Percentiles rank a stretch among this genome's conserved stretches.
phyloP scores from a whole-genome alignment of 2,797 vertebrate species.

The Steatocranus sp. region DNA sequence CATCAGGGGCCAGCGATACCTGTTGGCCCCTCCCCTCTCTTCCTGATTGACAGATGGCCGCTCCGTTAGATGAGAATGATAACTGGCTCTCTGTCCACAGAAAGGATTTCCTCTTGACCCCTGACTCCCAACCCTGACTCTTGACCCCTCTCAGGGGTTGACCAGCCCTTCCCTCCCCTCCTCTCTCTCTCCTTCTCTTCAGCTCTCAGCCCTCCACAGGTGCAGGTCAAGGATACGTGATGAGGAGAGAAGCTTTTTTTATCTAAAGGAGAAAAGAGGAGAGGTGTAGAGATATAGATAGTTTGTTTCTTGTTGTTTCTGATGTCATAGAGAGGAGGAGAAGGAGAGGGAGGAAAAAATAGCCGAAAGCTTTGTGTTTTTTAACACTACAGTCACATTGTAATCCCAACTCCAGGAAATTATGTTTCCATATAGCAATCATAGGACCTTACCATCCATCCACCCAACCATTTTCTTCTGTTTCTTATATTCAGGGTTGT shows the following conservation, averaged over 20 bases:
- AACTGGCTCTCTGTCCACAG: slow-evolving; percentile 85
- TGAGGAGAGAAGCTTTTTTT: slow-evolving; percentile 33
- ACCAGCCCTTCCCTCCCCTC: slow-evolving; percentile 59
- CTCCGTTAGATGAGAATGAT: slow-evolving; percentile 93
- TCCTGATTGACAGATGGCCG: slow-evolving; percentile 90
- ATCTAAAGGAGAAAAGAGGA: neutral
- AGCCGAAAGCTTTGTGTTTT: neutral
- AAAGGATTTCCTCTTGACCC: slow-evolving; percentile 92
- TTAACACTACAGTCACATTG: neutral
- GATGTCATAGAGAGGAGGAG: neutral
- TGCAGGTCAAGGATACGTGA: slow-evolving; percentile 18
- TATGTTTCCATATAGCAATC: neutral
- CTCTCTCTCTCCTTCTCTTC: neutral
- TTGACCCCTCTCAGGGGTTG: slow-evolving; percentile 83
- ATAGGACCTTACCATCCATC: neutral
- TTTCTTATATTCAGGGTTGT: neutral
- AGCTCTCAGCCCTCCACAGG: slow-evolving; percentile 22
- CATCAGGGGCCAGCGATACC: slow-evolving; percentile 62
- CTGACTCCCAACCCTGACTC: slow-evolving; percentile 84
- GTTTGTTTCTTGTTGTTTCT: neutral
- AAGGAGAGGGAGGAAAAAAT: neutral
- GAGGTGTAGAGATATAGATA: neutral
- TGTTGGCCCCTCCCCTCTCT: slow-evolving; percentile 74
- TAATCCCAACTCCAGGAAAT: neutral
- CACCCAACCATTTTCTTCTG: neutral